Base-by-base conservation (phyloP, 2,113 vertebrate genomes). In the Gasterosteus nipponicus region DNA sequence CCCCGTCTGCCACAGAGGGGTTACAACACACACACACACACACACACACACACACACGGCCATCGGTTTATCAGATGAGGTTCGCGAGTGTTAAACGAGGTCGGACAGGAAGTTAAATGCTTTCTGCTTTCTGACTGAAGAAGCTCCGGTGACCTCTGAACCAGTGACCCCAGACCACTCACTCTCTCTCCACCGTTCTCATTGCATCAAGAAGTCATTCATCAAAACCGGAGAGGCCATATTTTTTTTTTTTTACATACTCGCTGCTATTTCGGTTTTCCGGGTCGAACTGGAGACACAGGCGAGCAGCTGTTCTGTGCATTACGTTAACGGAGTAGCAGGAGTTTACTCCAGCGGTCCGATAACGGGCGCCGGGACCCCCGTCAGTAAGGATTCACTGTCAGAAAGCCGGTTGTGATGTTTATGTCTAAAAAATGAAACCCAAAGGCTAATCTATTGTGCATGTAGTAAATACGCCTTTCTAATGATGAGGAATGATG, bases 61-160 rank as follows among this genome's bases (percentile, higher is more conserved):
- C 83, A 80, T 82, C 78, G 44, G 11, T 81, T 70, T 8, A 19
- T 84, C 14, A 22, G 16, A 42, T 70, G n/a, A 64, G 59, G 12
- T 19, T 1, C 15, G 3, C 35, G 63, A 33, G 71, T 35, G 61
- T 74, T 58, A 70, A 66, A 59, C 46, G 7, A 7, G 19, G 10
- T 60, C 56, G 4, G 66, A 64, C 71, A 18, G 47, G 2, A 5
- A 59, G n/a, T 63, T 15, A 18, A 60, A 64, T 4, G 33, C 38
- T 29, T 51, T 22, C 7, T 3, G 22, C 42, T 14, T 49, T 16
- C 53, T 12, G 29, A 19, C 39, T 26, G 22, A 26, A 26, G 3
- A 22, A 53, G 18, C 51, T 10, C 26, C 33, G 5, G 33, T 33
- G 33, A 33, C 33, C 33, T 33, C 33, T 33, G 33, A 33, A 33